These are phyloP conservation scores for Chiridota heheva DNA, from an alignment of 35 echinoderm and acorn worm species.

Conservation along the genomic window DNA sequence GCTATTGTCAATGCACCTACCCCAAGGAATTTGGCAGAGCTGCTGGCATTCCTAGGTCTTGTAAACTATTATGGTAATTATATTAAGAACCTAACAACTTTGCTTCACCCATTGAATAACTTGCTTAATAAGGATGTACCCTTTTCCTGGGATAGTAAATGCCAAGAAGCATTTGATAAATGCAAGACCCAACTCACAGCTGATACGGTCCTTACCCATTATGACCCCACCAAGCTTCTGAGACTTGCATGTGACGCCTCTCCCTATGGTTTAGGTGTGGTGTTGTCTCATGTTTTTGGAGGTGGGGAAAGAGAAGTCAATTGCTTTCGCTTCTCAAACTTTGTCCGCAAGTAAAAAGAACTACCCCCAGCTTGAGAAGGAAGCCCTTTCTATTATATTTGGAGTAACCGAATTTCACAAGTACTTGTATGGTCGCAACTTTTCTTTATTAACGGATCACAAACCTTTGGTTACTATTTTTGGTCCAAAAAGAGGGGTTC, in stretches of 20 bases:
- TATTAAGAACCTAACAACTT: constrained; percentile 55
- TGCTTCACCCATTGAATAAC: constrained; percentile 45
- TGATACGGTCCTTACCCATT: too few species aligned
- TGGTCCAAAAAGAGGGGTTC: constrained; percentile 35
- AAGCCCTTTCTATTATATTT: constrained; percentile 65
- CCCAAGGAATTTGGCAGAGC: constrained; percentile 47
- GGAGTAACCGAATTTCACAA: constrained; percentile 45
- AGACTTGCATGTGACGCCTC: constrained; percentile 47
- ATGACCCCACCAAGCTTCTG: too few species aligned
- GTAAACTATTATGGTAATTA: constrained; percentile 79
- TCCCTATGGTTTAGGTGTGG: constrained; percentile 49
- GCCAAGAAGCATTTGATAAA: constrained; percentile 54
- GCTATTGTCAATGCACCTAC: constrained; percentile 40
- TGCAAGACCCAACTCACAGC: constrained; percentile 23
- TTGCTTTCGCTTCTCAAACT: constrained; percentile 42
- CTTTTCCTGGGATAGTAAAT: constrained; percentile 46
- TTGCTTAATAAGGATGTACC: constrained; percentile 37
- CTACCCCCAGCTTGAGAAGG: constrained; percentile 32
- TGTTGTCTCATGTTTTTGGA: constrained; percentile 36
- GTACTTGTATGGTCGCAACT: constrained; percentile 46
- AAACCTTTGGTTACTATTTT: constrained; percentile 49
- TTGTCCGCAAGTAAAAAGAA: constrained; percentile 5
- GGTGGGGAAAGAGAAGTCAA: constrained; percentile 23
- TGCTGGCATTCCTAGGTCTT: constrained; percentile 57
- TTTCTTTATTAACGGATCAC: constrained; percentile 53